Evolutionary conservation across 2,113 vertebrate genomes (phyloP).

Genomic region (Platysteira castanea): DNA sequence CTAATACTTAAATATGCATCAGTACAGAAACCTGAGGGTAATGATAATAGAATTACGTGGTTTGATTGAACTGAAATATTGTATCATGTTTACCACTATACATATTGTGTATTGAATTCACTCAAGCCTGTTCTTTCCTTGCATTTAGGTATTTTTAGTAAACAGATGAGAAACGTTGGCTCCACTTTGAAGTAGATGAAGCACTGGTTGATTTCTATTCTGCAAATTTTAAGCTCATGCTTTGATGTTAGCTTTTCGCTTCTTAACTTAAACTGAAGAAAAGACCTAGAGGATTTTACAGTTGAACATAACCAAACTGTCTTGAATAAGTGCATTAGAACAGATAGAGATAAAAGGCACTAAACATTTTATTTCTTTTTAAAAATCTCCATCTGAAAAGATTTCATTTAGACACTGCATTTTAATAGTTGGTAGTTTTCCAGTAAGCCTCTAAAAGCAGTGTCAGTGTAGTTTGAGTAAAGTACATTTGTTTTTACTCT

Average conservation of each 20-base stretch:
- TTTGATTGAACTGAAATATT: neutral
- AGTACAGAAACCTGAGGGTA: constrained; percentile 3
- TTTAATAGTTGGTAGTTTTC: constrained; percentile 64
- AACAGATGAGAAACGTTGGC: constrained; percentile 48
- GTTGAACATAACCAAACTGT: constrained; percentile 67
- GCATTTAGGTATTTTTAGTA: constrained; percentile 69
- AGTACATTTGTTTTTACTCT: constrained; percentile 30
- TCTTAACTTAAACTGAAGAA: constrained; percentile 54
- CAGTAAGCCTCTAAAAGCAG: constrained; percentile 62
- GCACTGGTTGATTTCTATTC: constrained; percentile 63
- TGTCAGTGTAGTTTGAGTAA: neutral
- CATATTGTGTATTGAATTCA: neutral
- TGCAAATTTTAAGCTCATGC: constrained; percentile 64
- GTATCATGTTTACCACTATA: neutral
- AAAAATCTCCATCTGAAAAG: constrained; percentile 52
- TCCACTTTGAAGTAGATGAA: constrained; percentile 70
- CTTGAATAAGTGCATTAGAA: constrained; percentile 73
- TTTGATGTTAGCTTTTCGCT: constrained; percentile 71
- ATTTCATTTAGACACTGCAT: constrained; percentile 55
- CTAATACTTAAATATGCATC: constrained; percentile 14
- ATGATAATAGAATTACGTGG: neutral
- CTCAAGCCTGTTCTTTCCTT: constrained; percentile 54
- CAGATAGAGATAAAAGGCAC: constrained; percentile 67
- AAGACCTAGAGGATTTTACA: constrained; percentile 66
- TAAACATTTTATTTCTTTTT: constrained; percentile 52